A percentile compares a stretch with the other conserved stretches of the same genome.
Conservation (phyloP, 2,113 vertebrate genomes). For the Malurus alboscapulatus region DNA sequence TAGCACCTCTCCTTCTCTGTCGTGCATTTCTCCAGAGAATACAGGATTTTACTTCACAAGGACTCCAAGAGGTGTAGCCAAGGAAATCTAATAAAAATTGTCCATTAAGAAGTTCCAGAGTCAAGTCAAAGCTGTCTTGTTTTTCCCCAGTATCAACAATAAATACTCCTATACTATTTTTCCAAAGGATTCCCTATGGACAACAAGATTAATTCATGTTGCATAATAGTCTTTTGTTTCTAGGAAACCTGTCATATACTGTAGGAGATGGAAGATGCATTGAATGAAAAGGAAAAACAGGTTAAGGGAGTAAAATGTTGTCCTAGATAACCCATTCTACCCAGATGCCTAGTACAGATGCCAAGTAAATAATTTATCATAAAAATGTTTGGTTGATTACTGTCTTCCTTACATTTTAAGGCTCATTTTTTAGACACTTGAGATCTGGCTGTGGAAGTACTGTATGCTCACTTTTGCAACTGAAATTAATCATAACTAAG, state of each 20-base stretch:
- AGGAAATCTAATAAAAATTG: background rate
- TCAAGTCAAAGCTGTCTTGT: background rate
- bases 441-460: background rate
- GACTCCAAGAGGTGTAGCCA: background rate
- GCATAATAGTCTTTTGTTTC: background rate
- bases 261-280: background rate
- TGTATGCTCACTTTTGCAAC: background rate
- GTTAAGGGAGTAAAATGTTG: background rate
- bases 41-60: background rate
- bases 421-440: background rate
- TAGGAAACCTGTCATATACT: background rate
- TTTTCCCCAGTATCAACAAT: background rate
- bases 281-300: background rate
- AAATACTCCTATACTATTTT: background rate
- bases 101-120: background rate
- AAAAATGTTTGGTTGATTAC: background rate
- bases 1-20: background rate
- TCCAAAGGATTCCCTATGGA: background rate
- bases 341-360: background rate
- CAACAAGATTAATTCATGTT: background rate
- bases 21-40: background rate
- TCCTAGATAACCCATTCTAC: background rate
- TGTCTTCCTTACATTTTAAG: background rate
- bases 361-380: background rate
- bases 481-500: background rate